These are phyloP conservation scores for Notamacropus eugenii DNA, from an alignment of 2,797 vertebrate genomes.

Conservation along the genomic window DNA sequence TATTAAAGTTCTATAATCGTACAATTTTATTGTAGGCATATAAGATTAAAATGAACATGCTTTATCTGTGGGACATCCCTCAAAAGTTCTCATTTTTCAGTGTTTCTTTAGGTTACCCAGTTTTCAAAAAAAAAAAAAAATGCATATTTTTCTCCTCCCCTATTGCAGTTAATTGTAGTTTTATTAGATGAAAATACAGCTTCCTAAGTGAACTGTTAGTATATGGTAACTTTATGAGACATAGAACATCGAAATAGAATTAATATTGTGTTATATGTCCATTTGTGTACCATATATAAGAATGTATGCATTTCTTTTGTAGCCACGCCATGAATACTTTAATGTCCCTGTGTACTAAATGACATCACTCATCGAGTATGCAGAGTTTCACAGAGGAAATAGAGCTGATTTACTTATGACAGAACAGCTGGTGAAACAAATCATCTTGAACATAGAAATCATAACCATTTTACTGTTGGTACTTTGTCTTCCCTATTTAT, in stretches of 20 bases:
- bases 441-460: slow-evolving; percentile 84
- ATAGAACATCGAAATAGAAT: slow-evolving; percentile 59
- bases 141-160: not conserved
- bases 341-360: slow-evolving; percentile 99
- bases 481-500: slow-evolving; percentile 68
- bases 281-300: slow-evolving; percentile 84
- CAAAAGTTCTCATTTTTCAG: slow-evolving; percentile 19
- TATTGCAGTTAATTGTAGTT: not conserved
- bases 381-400: slow-evolving; percentile 88
- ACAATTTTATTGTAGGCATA: not conserved
- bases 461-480: slow-evolving; percentile 82
- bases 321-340: slow-evolving; percentile 99
- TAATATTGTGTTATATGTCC: slow-evolving; percentile 78
- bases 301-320: slow-evolving; percentile 92
- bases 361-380: slow-evolving; percentile 89
- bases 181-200: not conserved
- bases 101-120: slow-evolving; percentile 51
- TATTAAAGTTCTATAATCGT: not conserved
- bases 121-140: slow-evolving; percentile 55
- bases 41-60: not conserved
- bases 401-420: slow-evolving; percentile 90
- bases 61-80: not conserved
- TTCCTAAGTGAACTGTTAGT: not conserved
- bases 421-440: slow-evolving; percentile 88
- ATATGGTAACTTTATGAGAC: slow-evolving; percentile 52